Base-by-base conservation (phyloP, 2,113 vertebrate species). In the Fregetta grallaria region DNA sequence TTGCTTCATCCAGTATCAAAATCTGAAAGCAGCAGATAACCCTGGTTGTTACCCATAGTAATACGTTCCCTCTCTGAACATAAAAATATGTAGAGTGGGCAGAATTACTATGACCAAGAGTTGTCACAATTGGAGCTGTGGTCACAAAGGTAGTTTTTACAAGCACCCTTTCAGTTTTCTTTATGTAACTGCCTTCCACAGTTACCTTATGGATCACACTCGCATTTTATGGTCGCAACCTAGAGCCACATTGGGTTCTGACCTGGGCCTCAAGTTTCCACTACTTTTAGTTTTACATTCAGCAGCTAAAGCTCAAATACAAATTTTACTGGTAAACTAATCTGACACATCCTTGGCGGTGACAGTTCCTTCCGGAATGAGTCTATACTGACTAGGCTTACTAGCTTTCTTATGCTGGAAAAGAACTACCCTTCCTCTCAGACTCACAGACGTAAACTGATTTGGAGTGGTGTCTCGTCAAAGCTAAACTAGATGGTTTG, bases 1-100 rank as follows among this genome's bases (percentile, higher is more conserved):
- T 99, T 14, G 99, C 99, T 96, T 99, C 99, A 87, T 99, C 99
- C 94, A 99, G 88, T 83, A 99, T 98, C 82, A 99, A 95, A 93
- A 99, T 98, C 99, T 99, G 96, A 81, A 96, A 92, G 76, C 38
- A 76, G 75, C 86, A 79, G 27, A 92, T 22, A 94, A 82, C 66
- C 23, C 66, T 75, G 67, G 22, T 40, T 67, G 50, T 95, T 92
- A 97, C 32, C 52, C 26, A 38, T 3, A 38, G 21, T 32, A 68
- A 76, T 2, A 1, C 66, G 23, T 87, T 68, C 67, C 84, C 70
- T 59, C 20, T 7, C 38, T 27, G 20, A 62, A 58, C 49, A 66
- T 26, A 45, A 50, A 76, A 84, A 53, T 8, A 44, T 1, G 13
- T 15, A 56, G 18, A 16, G 11, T 4, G 3, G 20, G 9, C 30